phyloP scores from a whole-genome alignment of 2,888 invertebrate species.

The Norana najaformis region DNA sequence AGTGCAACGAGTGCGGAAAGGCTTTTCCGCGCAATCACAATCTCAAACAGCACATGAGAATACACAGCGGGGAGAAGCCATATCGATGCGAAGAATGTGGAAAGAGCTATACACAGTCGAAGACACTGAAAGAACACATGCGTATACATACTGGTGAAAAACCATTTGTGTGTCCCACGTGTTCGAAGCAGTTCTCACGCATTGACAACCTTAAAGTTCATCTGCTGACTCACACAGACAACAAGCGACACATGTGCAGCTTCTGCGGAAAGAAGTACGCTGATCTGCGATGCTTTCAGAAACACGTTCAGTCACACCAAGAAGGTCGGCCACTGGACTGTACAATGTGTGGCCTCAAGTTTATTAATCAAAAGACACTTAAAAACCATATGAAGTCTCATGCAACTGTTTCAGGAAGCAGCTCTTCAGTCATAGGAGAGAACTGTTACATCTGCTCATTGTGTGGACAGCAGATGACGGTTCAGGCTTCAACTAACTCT shows the following conservation, averaged over 20 bases:
- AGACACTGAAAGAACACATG: conserved; percentile 19
- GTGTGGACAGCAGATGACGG: not conserved
- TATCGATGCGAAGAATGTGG: conserved; percentile 19
- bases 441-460: not conserved
- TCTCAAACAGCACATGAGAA: conserved; percentile 57
- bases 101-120: not conserved
- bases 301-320: conserved; percentile 1
- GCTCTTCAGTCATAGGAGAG: not conserved
- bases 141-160: conserved; percentile 22
- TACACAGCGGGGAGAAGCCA: conserved; percentile 49
- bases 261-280: conserved; percentile 22
- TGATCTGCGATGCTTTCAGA: conserved; percentile 17
- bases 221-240: conserved; percentile 7
- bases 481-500: conserved; percentile 19
- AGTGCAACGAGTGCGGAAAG: conserved; percentile 55
- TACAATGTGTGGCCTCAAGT: conserved; percentile 15
- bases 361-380: conserved; percentile 1
- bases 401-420: not conserved
- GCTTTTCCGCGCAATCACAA: conserved; percentile 61
- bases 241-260: conserved; percentile 24
- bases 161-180: not conserved
- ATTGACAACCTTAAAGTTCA: conserved; percentile 24
- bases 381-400: conserved; percentile 9
- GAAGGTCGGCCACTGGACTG: not conserved
- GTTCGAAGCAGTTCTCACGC: conserved; percentile 24